Base-by-base conservation (phyloP, 2,888 invertebrate genomes). In the Melanophora roralis region DNA sequence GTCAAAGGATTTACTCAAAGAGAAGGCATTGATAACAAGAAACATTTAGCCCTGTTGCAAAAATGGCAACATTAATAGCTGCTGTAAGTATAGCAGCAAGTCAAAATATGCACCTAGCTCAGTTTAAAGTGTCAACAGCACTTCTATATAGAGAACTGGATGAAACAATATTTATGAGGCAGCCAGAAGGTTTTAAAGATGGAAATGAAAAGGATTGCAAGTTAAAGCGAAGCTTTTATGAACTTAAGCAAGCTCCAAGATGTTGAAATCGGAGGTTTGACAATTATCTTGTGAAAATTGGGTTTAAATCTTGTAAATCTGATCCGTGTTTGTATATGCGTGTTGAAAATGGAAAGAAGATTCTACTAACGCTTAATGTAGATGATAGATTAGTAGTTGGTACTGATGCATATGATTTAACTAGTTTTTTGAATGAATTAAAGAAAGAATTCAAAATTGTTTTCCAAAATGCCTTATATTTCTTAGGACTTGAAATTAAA, bases 401-500 rank as follows among this genome's bases (percentile, higher is more conserved):
- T 36, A 82, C 78, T 1, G 57, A 38, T 77, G 64, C 11, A 62
- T 8, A 43, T 32, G 43, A 68, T 27, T 81, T 60, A 21, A 43
- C 49, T 27, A 49, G 2, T 43, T 83, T 82, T 38, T 16, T 80
- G 9, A 27, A 68, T 8, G 71, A 78, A 14, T 45, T 72, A 43
- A 74, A 64, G 53, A n/a, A n/a, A n/a, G n/a, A n/a, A n/a, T n/a
- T n/a, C n/a, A n/a, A n/a, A n/a, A n/a, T n/a, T n/a, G n/a, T 71
- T 23, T 73, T 59, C 89, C 89, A 1, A 89, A 91, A 83, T 86
- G 90, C 19, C 84, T 86, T 32, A 85, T 87, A 23, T 82, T 88
- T 40, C 86, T 7, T 82, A 12, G 82, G 78, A 45, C 34, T 82
- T 16, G 74, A 82, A 71, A 82, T 83, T 14, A 19, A 60, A 43